phyloP scores from a whole-genome alignment of 2,113 vertebrate genomes.

The Heloderma charlesbogerti region DNA sequence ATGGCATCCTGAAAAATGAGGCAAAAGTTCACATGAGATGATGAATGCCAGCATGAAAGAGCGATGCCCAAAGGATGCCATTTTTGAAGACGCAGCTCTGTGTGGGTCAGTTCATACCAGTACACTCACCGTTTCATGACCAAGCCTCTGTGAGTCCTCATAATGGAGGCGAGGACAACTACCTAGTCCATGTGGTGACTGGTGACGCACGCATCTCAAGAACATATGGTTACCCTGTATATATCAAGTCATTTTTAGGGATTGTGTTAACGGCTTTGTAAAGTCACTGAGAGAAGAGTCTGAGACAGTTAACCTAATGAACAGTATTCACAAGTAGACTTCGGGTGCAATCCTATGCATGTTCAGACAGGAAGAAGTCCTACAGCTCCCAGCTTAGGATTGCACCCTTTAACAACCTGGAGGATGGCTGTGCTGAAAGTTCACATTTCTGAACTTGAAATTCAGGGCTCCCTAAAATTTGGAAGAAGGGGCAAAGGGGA shows the following conservation, averaged over 20 bases:
- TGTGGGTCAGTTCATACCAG: constrained; percentile 17
- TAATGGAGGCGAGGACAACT: not conserved
- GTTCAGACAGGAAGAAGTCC: no score
- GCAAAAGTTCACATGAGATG: constrained; percentile 62
- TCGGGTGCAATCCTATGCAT: no score
- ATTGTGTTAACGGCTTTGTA: constrained; percentile 28
- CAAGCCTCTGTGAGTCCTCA: constrained; percentile 22
- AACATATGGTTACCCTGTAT: constrained; percentile 33
- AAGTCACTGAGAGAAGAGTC: constrained; percentile 41
- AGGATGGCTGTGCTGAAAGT: not conserved
- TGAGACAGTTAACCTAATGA: constrained; percentile 21
- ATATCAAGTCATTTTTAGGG: constrained; percentile 45
- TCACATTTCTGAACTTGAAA: not conserved
- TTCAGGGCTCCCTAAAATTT: not conserved
- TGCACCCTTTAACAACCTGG: not conserved
- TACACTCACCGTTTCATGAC: not conserved
- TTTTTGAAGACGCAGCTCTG: constrained; percentile 65
- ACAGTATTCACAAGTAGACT: constrained; percentile 23
- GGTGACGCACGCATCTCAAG: constrained; percentile 41
- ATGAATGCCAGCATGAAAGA: constrained; percentile 54
- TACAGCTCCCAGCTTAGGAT: no score
- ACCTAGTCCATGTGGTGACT: constrained; percentile 46
- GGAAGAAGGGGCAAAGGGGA: not conserved
- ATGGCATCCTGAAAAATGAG: constrained; percentile 58
- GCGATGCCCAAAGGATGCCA: constrained; percentile 59